These are phyloP conservation scores for Agrilus planipennis DNA, from an alignment of 1,140 invertebrate genomes.

Conservation along the genomic window DNA sequence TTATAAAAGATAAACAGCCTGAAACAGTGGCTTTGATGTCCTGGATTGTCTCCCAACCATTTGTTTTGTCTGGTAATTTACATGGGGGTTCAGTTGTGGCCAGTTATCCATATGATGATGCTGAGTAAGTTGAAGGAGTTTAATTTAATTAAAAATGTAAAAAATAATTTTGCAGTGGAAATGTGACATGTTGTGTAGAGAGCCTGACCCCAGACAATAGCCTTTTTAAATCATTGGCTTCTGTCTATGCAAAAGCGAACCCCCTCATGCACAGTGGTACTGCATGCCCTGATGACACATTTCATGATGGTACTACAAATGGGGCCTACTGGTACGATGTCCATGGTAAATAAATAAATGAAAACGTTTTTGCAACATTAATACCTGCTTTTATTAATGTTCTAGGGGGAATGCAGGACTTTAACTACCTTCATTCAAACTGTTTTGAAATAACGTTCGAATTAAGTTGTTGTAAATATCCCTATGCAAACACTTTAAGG, in stretches of 20 bases:
- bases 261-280: constrained; percentile 56
- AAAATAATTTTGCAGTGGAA: constrained; percentile 10
- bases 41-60: constrained; percentile 73
- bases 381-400: background rate
- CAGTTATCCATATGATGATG: constrained; percentile 80
- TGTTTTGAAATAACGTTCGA: constrained; percentile 96
- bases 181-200: constrained; percentile 50
- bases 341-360: constrained; percentile 35
- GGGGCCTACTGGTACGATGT: constrained; percentile 77
- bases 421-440: constrained; percentile 90
- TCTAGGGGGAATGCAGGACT: constrained; percentile 93
- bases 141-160: background rate
- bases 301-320: constrained; percentile 69
- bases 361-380: background rate
- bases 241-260: constrained; percentile 66
- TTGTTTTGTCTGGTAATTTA: constrained; percentile 82
- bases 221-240: constrained; percentile 74
- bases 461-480: constrained; percentile 92
- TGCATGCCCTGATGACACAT: constrained; percentile 57
- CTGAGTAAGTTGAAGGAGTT: constrained; percentile 39
- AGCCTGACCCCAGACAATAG: constrained; percentile 77
- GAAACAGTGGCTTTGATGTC: constrained; percentile 87
- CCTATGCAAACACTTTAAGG: constrained; percentile 52
- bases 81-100: constrained; percentile 86
- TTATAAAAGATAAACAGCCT: constrained; percentile 47